A percentile compares a stretch with the other conserved stretches of the same genome.
Conservation (phyloP, 2,113 vertebrate species). For the Chitala chitala region DNA sequence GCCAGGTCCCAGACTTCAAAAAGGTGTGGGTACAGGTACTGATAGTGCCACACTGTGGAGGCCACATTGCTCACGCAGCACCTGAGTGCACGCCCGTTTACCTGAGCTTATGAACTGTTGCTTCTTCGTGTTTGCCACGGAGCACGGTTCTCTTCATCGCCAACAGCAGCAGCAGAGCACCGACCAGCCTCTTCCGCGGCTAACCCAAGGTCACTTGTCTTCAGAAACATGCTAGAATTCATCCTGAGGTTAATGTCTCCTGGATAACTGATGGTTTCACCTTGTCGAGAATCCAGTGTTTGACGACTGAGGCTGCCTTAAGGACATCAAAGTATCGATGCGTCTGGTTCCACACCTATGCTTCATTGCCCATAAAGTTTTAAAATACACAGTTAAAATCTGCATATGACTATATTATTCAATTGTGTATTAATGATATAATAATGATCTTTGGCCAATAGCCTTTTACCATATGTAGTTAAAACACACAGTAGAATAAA, state of each 20-base stretch:
- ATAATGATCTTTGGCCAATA: slow-evolving; percentile 5
- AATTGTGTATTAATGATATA: background rate
- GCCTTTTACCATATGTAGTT: slow-evolving; percentile 11
- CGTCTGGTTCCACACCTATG: background rate
- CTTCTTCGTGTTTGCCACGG: background rate
- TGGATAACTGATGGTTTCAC: background rate
- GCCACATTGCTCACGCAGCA: background rate
- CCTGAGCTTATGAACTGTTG: background rate
- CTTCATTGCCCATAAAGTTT: background rate
- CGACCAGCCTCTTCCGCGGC: background rate
- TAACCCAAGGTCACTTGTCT: background rate
- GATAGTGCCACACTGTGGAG: background rate
- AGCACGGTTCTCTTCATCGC: background rate
- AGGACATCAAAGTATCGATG: background rate
- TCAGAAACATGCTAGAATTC: background rate
- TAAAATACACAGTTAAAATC: slow-evolving; percentile 5
- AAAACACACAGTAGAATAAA: background rate
- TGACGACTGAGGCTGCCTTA: background rate
- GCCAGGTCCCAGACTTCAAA: background rate
- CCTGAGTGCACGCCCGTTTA: background rate
- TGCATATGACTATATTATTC: background rate
- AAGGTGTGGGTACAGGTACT: background rate
- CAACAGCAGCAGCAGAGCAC: background rate
- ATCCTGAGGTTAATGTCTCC: background rate
- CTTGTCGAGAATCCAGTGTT: too few species aligned